These are phyloP conservation scores for Phasia obesa DNA, from an alignment of 2,888 invertebrate species.

Conservation along the genomic window DNA sequence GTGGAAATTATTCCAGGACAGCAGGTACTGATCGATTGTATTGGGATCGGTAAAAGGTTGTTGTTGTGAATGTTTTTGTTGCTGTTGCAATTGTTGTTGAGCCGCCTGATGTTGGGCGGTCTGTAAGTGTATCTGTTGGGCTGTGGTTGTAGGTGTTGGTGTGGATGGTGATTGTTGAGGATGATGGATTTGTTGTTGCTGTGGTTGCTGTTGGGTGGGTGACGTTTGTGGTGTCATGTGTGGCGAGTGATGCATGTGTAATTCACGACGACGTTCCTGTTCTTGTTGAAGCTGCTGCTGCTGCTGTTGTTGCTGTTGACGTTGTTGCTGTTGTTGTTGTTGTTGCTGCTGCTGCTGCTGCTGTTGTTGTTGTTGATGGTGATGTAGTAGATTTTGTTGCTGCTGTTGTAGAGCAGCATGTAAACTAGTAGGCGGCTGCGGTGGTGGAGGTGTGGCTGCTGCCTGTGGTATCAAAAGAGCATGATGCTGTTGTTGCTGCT, in stretches of 20 bases:
- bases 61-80: constrained; percentile 75
- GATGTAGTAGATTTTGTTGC: constrained; percentile 74
- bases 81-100: constrained; percentile 75
- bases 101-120: constrained; percentile 79
- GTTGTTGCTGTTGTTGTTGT: constrained; percentile 74
- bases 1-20: constrained; percentile 90
- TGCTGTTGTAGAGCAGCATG: constrained; percentile 73
- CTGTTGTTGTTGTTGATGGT: constrained; percentile 74
- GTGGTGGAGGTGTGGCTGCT: constrained; percentile 66
- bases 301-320: constrained; percentile 65
- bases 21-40: constrained; percentile 84
- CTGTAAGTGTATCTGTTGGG: constrained; percentile 79
- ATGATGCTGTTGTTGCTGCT: constrained; percentile 71
- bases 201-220: constrained; percentile 72
- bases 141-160: constrained; percentile 78
- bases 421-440: constrained; percentile 68
- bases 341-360: constrained; percentile 77
- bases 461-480: constrained; percentile 61
- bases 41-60: constrained; percentile 80
- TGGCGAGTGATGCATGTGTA: constrained; percentile 71
- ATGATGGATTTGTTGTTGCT: constrained; percentile 72
- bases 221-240: constrained; percentile 64
- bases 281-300: constrained; percentile 67
- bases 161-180: constrained; percentile 75
- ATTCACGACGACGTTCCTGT: constrained; percentile 74